Evolutionary conservation across 2,888 invertebrate genomes (phyloP).

Genomic region (Hydriomena furcata): DNA sequence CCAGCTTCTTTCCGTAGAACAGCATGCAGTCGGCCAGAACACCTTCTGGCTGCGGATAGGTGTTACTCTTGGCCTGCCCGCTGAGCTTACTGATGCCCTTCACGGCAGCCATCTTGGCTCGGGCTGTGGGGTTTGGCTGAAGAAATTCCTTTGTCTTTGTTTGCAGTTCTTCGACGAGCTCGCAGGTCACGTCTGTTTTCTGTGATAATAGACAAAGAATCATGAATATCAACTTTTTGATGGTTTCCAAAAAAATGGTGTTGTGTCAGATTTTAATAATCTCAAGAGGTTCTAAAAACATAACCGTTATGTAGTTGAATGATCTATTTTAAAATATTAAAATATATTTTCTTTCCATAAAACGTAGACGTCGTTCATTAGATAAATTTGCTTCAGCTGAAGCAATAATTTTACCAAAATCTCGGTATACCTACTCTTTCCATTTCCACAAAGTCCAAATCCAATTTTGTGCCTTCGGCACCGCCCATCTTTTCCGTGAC

Average conservation of each 20-base stretch:
- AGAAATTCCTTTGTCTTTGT: constrained; percentile 99
- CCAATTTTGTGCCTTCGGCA: constrained; percentile 99
- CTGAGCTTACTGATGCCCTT: constrained; percentile 98
- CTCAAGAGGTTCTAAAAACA: not conserved
- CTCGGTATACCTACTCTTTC: constrained; percentile 91
- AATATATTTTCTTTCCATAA: constrained; percentile 5
- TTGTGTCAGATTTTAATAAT: too few species aligned
- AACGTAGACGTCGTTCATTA: constrained; percentile 10
- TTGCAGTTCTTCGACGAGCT: constrained; percentile 98
- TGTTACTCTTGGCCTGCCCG: constrained; percentile 97
- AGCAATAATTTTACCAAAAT: constrained; percentile 19
- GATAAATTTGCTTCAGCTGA: constrained; percentile 19
- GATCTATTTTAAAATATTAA: not conserved
- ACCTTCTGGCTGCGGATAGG: constrained; percentile 99
- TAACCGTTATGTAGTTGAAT: not conserved
- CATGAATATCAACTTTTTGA: too few species aligned
- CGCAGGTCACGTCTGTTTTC: constrained; percentile 99
- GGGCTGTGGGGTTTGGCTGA: constrained; percentile 98
- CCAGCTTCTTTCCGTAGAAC: constrained; percentile 96
- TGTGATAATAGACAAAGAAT: constrained; percentile 57
- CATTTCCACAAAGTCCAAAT: constrained; percentile 99
- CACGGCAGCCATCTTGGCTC: constrained; percentile 97
- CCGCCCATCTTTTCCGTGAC: constrained; percentile 99
- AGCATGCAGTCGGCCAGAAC: constrained; percentile 98
- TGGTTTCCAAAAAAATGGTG: too few species aligned